Evolutionary conservation across 2,113 vertebrate species (phyloP).

Genomic region (Antigone vipio): DNA sequence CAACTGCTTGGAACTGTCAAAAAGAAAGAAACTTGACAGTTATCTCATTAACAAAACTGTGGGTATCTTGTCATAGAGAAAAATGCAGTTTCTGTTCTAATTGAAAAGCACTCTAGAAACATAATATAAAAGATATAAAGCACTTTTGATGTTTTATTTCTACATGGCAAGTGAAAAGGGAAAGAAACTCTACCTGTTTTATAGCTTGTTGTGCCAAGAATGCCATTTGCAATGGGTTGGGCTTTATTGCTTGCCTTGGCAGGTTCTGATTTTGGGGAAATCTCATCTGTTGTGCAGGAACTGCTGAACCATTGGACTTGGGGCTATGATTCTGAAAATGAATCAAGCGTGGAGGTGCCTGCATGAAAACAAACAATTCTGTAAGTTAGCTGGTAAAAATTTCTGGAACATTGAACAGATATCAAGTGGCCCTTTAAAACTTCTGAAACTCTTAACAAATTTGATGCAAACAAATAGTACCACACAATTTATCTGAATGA

Average conservation of each 20-base stretch:
- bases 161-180: not conserved
- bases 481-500: not conserved
- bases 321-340: slow-evolving; percentile 79
- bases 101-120: not conserved
- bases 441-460: not conserved
- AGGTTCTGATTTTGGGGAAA: slow-evolving; percentile 70
- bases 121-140: not conserved
- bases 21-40: not conserved
- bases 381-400: not conserved
- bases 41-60: not conserved
- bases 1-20: not conserved
- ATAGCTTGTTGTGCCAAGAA: slow-evolving; percentile 81
- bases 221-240: slow-evolving; percentile 76
- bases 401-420: too few species aligned
- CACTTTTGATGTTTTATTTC: not conserved
- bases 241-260: slow-evolving; percentile 66
- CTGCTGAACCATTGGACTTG: slow-evolving; percentile 72
- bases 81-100: not conserved
- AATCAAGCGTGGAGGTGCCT: slow-evolving; percentile 80
- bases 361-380: slow-evolving; percentile 8
- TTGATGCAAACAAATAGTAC: not conserved
- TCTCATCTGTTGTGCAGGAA: slow-evolving; percentile 74
- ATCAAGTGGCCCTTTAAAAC: not conserved
- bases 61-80: not conserved
- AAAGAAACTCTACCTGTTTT: slow-evolving; percentile 74